Percentiles rank a stretch among this genome's conserved stretches.
These are phyloP conservation scores for Synanthedon formicaeformis DNA, from an alignment of 2,888 invertebrate species.

Conservation along the genomic window DNA sequence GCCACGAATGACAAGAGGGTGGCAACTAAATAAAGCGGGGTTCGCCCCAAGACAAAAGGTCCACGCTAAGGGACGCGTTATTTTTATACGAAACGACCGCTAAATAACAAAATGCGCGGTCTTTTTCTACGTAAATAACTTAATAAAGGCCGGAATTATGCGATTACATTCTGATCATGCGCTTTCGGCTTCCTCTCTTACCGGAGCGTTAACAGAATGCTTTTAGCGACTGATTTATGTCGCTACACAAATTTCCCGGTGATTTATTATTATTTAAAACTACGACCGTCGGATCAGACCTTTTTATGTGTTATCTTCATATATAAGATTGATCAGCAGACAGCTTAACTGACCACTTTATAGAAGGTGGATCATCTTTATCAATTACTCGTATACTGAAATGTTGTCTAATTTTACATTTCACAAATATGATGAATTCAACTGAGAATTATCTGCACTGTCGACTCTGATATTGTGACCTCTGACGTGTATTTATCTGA, in stretches of 20 bases:
- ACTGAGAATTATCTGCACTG: too few relatives aligned
- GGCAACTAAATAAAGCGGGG: constrained; percentile 38
- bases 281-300: constrained; percentile 12
- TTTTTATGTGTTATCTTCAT: too few relatives aligned
- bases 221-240: constrained; percentile 45
- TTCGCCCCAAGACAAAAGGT: constrained; percentile 57
- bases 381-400: too few relatives aligned
- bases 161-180: constrained; percentile 63
- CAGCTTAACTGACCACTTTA: too few relatives aligned
- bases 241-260: constrained; percentile 2
- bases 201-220: constrained; percentile 36
- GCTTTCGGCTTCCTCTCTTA: constrained; percentile 48
- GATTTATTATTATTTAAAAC: constrained; percentile 54
- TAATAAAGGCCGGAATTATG: constrained; percentile 56
- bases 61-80: constrained; percentile 58
- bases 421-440: too few relatives aligned
- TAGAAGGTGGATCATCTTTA: too few relatives aligned
- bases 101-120: constrained; percentile 52
- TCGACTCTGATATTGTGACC: too few relatives aligned
- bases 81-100: constrained; percentile 57
- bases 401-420: too few relatives aligned
- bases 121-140: constrained; percentile 61
- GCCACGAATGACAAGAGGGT: constrained; percentile 59
- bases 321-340: too few relatives aligned
- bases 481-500: too few relatives aligned